Percentiles rank a stretch among this genome's conserved stretches.
These are phyloP conservation scores for Herpailurus yagouaroundi DNA, from an alignment of 2,113 vertebrate genomes.

Conservation along the genomic window DNA sequence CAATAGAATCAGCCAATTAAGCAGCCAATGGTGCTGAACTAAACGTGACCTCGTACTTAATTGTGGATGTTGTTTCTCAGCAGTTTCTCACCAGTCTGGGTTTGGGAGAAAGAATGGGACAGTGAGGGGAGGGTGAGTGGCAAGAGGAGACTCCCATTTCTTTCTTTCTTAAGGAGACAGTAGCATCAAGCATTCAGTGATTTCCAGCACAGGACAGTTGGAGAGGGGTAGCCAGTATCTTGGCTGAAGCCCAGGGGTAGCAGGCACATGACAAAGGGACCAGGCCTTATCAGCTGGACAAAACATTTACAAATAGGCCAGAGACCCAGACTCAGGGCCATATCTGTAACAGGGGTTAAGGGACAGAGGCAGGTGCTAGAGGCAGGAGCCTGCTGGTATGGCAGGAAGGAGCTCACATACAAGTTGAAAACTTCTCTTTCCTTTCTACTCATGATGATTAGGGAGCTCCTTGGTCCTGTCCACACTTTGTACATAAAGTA, in stretches of 20 bases:
- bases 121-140: not conserved
- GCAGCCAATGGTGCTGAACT: conserved; percentile 86
- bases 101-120: conserved; percentile 49
- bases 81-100: conserved; percentile 81
- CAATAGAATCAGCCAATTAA: conserved; percentile 87
- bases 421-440: not conserved
- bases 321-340: not conserved
- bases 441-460: not conserved
- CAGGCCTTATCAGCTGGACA: not conserved
- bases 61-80: conserved; percentile 84
- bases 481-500: not conserved
- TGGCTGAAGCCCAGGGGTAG: not conserved
- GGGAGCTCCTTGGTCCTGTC: not conserved
- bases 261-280: not conserved
- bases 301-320: not conserved
- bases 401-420: not conserved
- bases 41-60: conserved; percentile 85
- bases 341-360: not conserved
- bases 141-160: conserved; percentile 59
- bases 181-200: conserved; percentile 38
- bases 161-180: conserved; percentile 79
- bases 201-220: not conserved
- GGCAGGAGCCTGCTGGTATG: not conserved
- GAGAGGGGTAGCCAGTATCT: not conserved
- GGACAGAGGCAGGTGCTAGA: not conserved